Percentiles rank a stretch among this genome's conserved stretches.
Conservation (phyloP, 2,113 vertebrate genomes). For the Cheilinus undulatus region DNA sequence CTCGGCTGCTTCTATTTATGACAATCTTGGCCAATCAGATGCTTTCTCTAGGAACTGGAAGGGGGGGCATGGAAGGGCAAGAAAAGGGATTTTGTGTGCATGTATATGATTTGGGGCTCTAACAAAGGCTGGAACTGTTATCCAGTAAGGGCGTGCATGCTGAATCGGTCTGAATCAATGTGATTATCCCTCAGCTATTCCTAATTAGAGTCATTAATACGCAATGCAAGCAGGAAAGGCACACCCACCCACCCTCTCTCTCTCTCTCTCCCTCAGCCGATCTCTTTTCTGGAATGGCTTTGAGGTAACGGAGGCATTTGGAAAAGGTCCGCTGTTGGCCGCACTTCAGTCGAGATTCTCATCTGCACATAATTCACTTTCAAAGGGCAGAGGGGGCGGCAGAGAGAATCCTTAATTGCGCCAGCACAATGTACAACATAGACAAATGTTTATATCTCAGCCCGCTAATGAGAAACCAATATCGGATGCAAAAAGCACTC, state of each 20-base stretch:
- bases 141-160: constrained; percentile 51
- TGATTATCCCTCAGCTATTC: constrained; percentile 72
- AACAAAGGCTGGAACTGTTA: constrained; percentile 64
- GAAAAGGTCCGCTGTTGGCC: constrained; percentile 74
- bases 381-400: constrained; percentile 78
- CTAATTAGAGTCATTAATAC: constrained; percentile 79
- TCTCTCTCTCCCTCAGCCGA: constrained; percentile 34
- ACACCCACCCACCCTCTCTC: constrained; percentile 5
- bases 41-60: constrained; percentile 51
- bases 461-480: constrained; percentile 84
- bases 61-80: not conserved
- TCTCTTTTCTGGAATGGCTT: constrained; percentile 62
- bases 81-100: constrained; percentile 24
- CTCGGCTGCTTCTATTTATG: constrained; percentile 77
- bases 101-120: constrained; percentile 12
- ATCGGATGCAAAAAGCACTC: constrained; percentile 72
- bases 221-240: constrained; percentile 59
- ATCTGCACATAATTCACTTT: constrained; percentile 84
- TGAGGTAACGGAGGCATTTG: constrained; percentile 68
- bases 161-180: constrained; percentile 72
- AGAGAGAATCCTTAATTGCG: constrained; percentile 79
- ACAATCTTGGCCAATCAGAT: constrained; percentile 81
- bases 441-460: constrained; percentile 83
- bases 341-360: constrained; percentile 78
- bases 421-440: constrained; percentile 76